Base-by-base conservation (phyloP, 2,797 vertebrate species). In the Furcifer pardalis region DNA sequence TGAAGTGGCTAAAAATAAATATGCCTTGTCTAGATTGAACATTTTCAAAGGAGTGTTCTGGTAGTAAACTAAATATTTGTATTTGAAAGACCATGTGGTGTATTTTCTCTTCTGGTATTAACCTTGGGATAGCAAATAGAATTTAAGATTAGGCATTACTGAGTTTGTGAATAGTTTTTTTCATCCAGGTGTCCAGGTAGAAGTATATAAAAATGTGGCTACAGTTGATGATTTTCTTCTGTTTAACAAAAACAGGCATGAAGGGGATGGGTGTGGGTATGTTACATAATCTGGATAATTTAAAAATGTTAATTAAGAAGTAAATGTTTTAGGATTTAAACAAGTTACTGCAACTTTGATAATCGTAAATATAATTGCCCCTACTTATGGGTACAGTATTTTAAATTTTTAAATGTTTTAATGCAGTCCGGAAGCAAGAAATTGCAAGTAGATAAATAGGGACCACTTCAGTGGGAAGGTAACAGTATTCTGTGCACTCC, bases 1-100 rank as follows among this genome's bases (percentile, higher is more conserved):
- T 71, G 60, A 6, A 44, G 69, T 78, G 30, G n/a, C 27, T 59
- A 56, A 59, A 69, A 83, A 77, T 77, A 68, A 77, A 77, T 63
- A 9, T 62, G 46, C 25, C 37, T n/a, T 49, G 23, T 42, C 63
- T 84, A 42, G 12, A 37, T 62, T 78, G 30, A 35, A 13, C 66
- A 44, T 66, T 52, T 37, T 65, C 44, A 23, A 40, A n/a, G 40
- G 62, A 40, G 10, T 12, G 40, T 79, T 23, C 3, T 66, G n/a
- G 9, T 68, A 79, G 62, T 65, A 46, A 35, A 79, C 19, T 2
- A 30, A 52, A 52, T 15, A 52, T 66, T 15, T 79, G 21, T 25
- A 68, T 68, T 79, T 79, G 66, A 79, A 46, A 35, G 7, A 49
- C 44, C 46, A 5, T 23, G 49, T 49, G 27, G 37, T 68, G 42